Conservation (phyloP, 2,888 invertebrate species). For the Tholera decimalis region DNA sequence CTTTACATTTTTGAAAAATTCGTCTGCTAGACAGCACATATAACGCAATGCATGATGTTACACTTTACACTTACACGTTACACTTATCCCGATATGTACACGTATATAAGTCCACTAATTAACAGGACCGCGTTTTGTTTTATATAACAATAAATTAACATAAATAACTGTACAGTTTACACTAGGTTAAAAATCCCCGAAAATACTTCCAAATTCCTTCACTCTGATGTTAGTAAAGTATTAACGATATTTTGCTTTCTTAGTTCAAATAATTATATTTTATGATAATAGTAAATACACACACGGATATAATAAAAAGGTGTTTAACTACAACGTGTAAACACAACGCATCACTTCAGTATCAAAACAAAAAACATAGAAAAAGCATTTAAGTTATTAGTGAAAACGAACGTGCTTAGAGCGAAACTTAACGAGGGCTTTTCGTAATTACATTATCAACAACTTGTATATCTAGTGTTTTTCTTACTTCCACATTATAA, state of each 20-base stretch:
- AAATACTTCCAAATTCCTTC: not conserved
- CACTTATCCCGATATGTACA: not conserved
- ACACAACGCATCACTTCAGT: not conserved
- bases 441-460: constrained; percentile 62
- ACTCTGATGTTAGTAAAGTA: not conserved
- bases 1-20: not conserved
- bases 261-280: no score
- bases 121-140: not conserved
- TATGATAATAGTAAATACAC: no score
- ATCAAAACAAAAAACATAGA: constrained; percentile 13
- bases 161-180: not conserved
- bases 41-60: not conserved
- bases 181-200: not conserved
- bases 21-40: not conserved
- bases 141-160: no score
- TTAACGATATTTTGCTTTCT: not conserved
- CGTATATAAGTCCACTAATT: not conserved
- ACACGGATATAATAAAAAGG: no score
- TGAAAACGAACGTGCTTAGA: constrained; percentile 27
- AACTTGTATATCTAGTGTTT: not conserved
- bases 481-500: not conserved
- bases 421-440: constrained; percentile 74
- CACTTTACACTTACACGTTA: not conserved
- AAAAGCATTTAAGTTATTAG: constrained; percentile 22
- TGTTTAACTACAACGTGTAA: no score